Evolutionary conservation across 1,140 invertebrate species (phyloP), one percentile per base, ranked within the genome.

Genomic region (Saxidomus purpurata): DNA sequence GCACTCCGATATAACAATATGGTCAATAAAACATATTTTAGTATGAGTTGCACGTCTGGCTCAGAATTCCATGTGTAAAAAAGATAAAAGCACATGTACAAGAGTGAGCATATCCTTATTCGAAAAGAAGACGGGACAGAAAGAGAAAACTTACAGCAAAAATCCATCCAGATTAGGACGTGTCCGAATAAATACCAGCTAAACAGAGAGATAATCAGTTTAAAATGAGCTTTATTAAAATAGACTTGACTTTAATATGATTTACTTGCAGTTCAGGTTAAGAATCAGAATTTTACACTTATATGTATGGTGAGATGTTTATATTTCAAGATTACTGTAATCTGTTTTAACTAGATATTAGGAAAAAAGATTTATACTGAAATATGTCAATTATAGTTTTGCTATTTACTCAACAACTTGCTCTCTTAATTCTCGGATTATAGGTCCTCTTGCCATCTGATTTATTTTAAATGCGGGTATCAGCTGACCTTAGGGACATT

Each of bases 381-480:
- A 67, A 34, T 36, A 1, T 28, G 67, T 19, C 31, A 71, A 38
- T 71, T 63, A 15, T 34, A 28, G 36, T n/a, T 31, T 19, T n/a
- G 38, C n/a, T 71, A 38, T 36, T 71, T 71, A 71, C 67, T 71
- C 67, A 38, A 22, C 34, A 17, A 40, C 36, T 71, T 71, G 17
- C 67, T 71, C 31, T 38, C 38, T 38, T 71, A 71, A 71, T 71
- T 38, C 67, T 71, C 34, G 36, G 67, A 71, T 71, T 63, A 63
- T 1, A 4, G 28, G 59, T 28, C 28, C n/a, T 63, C 15, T n/a
- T 13, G n/a, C n/a, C 52, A 55, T 22, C n/a, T 63, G 52, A 59
- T 59, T 59, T 11, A 59, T 8, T 3, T 22, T 43, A 15, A 43
- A 43, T 43, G 15, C 43, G 15, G 4, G 15, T 15, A 43, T 15